Conservation (phyloP, 2,113 vertebrate genomes). For the Ammodytes marinus region DNA sequence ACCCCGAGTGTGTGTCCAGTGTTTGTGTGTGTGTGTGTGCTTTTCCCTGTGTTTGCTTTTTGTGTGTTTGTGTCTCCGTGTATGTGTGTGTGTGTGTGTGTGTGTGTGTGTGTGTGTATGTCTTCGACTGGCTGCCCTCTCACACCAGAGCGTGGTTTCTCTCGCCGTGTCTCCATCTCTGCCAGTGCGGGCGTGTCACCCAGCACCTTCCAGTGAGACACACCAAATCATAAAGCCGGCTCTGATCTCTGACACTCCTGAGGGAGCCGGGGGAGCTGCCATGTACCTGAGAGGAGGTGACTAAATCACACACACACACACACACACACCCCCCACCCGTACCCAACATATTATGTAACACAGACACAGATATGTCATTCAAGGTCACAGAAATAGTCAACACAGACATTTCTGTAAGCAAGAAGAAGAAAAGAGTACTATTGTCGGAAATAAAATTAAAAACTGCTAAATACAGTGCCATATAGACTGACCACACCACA, state of each 20-base stretch:
- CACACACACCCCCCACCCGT: too few species aligned
- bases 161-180: constrained; percentile 64
- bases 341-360: background rate
- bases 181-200: constrained; percentile 11
- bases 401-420: background rate
- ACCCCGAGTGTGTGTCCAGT: too few species aligned
- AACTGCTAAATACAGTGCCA: too few species aligned
- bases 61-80: too few species aligned
- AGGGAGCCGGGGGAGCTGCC: constrained; percentile 5
- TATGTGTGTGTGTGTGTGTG: background rate
- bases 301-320: background rate
- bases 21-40: too few species aligned
- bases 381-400: background rate
- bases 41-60: too few species aligned
- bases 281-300: constrained; percentile 21
- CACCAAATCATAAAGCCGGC: constrained; percentile 30
- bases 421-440: too few species aligned
- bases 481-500: too few species aligned
- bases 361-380: constrained; percentile 1
- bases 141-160: constrained; percentile 64
- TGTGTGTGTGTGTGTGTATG: background rate
- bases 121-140: constrained; percentile 37
- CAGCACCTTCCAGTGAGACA: constrained; percentile 50
- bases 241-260: constrained; percentile 55
- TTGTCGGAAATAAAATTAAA: background rate